These are phyloP conservation scores for Phaonia tiefii DNA, from an alignment of 2,888 invertebrate genomes.

Conservation along the genomic window DNA sequence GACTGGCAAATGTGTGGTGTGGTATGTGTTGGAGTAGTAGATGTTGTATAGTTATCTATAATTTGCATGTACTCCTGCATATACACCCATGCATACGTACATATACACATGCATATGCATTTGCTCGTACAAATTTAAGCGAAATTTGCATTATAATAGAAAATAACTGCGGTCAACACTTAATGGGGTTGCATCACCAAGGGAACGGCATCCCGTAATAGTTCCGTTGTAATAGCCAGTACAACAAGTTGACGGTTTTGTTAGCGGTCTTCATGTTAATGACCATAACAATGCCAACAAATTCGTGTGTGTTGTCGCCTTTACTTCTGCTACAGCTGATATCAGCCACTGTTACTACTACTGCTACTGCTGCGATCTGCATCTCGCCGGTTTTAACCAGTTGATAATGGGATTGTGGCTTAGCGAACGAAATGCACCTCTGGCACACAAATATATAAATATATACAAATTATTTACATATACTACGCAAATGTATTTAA, in stretches of 20 bases:
- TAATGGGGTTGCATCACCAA: constrained; percentile 14
- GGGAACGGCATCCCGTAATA: background rate
- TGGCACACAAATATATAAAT: background rate
- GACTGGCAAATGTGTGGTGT: too few species aligned
- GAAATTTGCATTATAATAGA: constrained; percentile 55
- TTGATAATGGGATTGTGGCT: constrained; percentile 5
- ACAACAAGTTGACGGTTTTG: constrained; percentile 54
- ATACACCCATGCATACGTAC: background rate
- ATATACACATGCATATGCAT: background rate
- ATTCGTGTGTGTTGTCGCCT: background rate
- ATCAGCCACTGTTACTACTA: too few species aligned
- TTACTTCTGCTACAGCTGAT: too few species aligned
- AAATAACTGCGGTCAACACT: constrained; percentile 62
- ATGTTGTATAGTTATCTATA: too few species aligned
- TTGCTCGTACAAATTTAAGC: constrained; percentile 8
- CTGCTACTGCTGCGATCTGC: too few species aligned
- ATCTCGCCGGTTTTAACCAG: background rate
- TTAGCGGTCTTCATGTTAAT: constrained; percentile 55
- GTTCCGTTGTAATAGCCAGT: constrained; percentile 3
- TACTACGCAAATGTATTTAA: background rate
- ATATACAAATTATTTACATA: background rate
- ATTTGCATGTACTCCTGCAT: too few species aligned
- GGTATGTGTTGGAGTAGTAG: too few species aligned
- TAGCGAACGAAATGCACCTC: background rate
- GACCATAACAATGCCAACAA: constrained; percentile 52